Conservation (phyloP, 2,888 invertebrate species). For the Synanthedon vespiformis region DNA sequence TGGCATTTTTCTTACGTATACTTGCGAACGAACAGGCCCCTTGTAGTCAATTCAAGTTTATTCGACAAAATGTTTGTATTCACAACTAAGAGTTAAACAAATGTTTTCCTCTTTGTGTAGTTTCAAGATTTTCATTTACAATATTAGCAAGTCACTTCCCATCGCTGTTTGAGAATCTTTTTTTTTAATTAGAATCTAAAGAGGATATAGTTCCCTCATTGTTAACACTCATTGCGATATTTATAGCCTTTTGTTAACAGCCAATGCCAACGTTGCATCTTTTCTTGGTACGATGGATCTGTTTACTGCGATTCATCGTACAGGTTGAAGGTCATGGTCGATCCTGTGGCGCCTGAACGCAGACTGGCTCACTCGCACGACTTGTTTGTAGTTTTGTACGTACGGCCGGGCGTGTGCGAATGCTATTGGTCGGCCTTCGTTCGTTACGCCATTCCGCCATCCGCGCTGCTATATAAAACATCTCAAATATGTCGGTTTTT, state of each 20-base stretch:
- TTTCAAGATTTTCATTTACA: too few species aligned
- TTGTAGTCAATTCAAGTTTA: too few species aligned
- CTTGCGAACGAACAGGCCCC: too few species aligned
- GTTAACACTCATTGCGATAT: conserved; percentile 12
- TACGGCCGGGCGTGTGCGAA: conserved; percentile 27
- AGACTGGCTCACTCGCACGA: conserved; percentile 46
- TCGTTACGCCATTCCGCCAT: background rate
- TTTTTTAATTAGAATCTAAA: too few species aligned
- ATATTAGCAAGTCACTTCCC: too few species aligned
- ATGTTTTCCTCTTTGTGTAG: too few species aligned
- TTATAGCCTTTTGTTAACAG: conserved; percentile 10
- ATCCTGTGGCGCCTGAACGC: conserved; percentile 31
- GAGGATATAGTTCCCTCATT: conserved; percentile 9
- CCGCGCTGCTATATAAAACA: background rate
- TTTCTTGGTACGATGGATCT: conserved; percentile 14
- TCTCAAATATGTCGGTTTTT: background rate
- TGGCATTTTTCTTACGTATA: too few species aligned
- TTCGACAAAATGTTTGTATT: too few species aligned
- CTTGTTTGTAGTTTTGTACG: conserved; percentile 15
- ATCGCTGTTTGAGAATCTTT: too few species aligned
- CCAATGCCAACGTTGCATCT: conserved; percentile 8
- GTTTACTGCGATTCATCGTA: conserved; percentile 29
- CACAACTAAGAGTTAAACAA: too few species aligned
- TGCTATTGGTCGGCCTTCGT: conserved; percentile 33
- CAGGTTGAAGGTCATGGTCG: conserved; percentile 56